Conservation (phyloP, 2,113 vertebrate genomes). For the Camelus bactrianus region DNA sequence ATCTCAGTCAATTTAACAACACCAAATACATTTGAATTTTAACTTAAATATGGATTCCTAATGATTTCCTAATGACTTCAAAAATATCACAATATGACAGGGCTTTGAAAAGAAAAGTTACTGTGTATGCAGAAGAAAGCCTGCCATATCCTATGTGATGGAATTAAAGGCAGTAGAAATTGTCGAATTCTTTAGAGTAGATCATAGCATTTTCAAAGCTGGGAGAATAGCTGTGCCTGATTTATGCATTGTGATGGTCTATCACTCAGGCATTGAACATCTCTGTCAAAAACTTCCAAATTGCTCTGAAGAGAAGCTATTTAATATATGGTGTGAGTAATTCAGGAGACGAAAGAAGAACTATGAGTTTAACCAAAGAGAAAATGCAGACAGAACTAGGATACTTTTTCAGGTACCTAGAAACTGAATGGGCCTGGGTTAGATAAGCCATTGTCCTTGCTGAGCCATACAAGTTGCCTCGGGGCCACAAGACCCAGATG, state of each 20-base stretch:
- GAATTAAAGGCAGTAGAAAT: neutral
- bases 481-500: neutral
- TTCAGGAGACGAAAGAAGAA: neutral
- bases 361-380: neutral
- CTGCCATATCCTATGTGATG: neutral
- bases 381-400: neutral
- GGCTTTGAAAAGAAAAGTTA: neutral
- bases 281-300: constrained; percentile 26
- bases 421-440: neutral
- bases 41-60: neutral
- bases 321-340: neutral
- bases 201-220: constrained; percentile 17
- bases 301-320: neutral
- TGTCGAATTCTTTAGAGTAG: neutral
- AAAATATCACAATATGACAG: neutral
- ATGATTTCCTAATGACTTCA: constrained; percentile 1
- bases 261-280: neutral
- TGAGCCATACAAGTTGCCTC: neutral
- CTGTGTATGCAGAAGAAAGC: neutral
- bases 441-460: neutral
- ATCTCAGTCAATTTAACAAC: neutral
- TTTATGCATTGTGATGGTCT: neutral
- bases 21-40: constrained; percentile 16
- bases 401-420: neutral
- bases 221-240: neutral